Conservation (phyloP, 2,113 vertebrate species). For the Corynorhinus townsendii region DNA sequence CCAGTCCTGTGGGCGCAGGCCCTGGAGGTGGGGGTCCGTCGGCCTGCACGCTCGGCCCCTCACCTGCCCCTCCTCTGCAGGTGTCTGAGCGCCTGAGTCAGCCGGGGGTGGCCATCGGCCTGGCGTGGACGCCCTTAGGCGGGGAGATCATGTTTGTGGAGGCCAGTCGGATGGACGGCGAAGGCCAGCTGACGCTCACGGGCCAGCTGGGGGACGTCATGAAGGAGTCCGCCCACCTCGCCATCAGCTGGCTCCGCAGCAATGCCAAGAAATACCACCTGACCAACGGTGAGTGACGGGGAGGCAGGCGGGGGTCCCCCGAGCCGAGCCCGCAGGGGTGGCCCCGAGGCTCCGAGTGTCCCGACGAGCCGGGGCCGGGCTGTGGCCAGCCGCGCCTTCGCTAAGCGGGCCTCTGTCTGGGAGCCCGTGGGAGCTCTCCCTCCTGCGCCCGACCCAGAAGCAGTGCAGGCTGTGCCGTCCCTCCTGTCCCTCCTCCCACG, state of each 20-base stretch:
- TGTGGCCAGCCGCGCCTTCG: no score
- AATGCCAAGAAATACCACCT: slow-evolving; percentile 93
- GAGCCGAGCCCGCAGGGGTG: no score
- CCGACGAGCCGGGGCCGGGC: no score
- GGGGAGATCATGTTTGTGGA: slow-evolving; percentile 99
- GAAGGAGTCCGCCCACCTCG: slow-evolving; percentile 97
- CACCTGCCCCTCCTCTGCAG: slow-evolving; percentile 70
- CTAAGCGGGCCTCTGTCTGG: no score
- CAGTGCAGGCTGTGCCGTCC: not conserved
- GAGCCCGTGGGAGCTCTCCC: not conserved
- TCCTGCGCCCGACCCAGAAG: not conserved
- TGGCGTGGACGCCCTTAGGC: slow-evolving; percentile 95
- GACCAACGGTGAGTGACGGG: slow-evolving; percentile 84
- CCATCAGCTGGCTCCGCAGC: slow-evolving; percentile 96
- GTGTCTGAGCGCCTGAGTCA: slow-evolving; percentile 93
- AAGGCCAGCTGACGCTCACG: slow-evolving; percentile 94
- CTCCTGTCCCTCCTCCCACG: not conserved
- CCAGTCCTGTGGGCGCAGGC: fast-evolving
- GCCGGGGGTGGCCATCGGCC: slow-evolving; percentile 93
- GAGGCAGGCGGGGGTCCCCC: fast-evolving
- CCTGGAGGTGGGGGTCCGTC: not conserved
- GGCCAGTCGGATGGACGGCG: slow-evolving; percentile 95
- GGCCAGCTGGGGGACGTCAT: slow-evolving; percentile 96
- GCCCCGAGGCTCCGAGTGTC: no score
- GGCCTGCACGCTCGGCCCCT: not conserved